A percentile compares a stretch with the other conserved stretches of the same genome.
phyloP scores from a whole-genome alignment of 2,113 vertebrate genomes.

The Callipepla squamata region DNA sequence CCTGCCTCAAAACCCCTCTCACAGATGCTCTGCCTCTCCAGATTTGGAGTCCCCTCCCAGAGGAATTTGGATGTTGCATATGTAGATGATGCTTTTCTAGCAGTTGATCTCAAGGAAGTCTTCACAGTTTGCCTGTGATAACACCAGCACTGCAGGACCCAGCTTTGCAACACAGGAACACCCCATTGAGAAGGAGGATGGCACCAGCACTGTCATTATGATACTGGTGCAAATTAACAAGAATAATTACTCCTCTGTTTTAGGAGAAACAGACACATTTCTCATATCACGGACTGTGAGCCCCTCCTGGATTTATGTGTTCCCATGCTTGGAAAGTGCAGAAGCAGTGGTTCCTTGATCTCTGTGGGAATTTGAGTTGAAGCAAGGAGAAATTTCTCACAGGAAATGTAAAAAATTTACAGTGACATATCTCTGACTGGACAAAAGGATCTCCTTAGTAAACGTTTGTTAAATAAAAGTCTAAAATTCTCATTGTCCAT shows the following conservation, averaged over 20 bases:
- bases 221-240: background rate
- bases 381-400: background rate
- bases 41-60: fast-evolving
- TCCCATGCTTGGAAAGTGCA: background rate
- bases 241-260: background rate
- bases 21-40: background rate
- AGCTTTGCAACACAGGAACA: fast-evolving
- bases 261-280: background rate
- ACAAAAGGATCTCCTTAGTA: background rate
- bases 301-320: background rate
- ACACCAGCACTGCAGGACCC: fast-evolving
- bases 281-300: fast-evolving
- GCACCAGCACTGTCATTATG: fast-evolving
- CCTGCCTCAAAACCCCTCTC: background rate
- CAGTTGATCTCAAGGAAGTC: background rate
- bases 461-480: background rate
- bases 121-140: fast-evolving
- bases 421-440: background rate
- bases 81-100: fast-evolving
- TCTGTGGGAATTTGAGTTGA: background rate
- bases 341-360: background rate
- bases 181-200: background rate
- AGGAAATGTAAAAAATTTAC: background rate
- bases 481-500: background rate
- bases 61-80: fast-evolving